Base-by-base conservation (phyloP, 2,888 invertebrate species). In the Polydrusus tereticollis region DNA sequence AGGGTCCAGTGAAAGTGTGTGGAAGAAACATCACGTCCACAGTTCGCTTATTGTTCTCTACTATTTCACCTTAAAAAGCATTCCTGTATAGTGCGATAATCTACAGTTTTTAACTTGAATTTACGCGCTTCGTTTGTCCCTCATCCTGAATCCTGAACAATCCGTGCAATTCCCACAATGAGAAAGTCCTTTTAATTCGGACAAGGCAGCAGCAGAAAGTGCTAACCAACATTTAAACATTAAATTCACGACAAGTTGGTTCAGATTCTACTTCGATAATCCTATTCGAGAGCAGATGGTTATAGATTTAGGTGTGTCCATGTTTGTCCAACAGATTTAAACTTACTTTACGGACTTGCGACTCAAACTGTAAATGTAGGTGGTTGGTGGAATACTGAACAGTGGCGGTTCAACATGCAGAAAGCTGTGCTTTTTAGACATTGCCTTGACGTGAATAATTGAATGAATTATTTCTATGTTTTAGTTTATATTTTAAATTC, bases 291-390 rank as follows among this genome's bases (percentile, higher is more conserved):
- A 84, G 82, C 82, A 82, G 83, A 78, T 80, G 84, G 83, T 83
- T 84, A 84, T 85, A 85, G 84, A 85, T 84, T 85, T 85, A 85
- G 85, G 85, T 85, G 84, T 85, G 84, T 84, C 83, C 85, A 82
- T 82, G 86, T 86, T 86, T 86, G 84, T 83, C 83, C 84, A 84
- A 83, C 81, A 81, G 86, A 83, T 86, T 85, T 85, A 84, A 84
- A 85, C 83, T 85, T 84, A 82, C 79, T 80, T 74, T 72, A 78
- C 77, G 75, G 75, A 77, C 79, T 78, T 80, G 77, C 78, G 74
- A 70, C 71, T 77, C 77, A 62, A 72, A 72, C 59, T 55, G 62
- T 77, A 79, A 81, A 82, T 81, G 81, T 82, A 82, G 82, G 82
- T 83, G 82, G 80, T 70, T 72, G 73, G 65, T 78, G 45, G 68